Base-by-base conservation (phyloP, 2,113 vertebrate genomes). In the Archocentrus centrarchus region DNA sequence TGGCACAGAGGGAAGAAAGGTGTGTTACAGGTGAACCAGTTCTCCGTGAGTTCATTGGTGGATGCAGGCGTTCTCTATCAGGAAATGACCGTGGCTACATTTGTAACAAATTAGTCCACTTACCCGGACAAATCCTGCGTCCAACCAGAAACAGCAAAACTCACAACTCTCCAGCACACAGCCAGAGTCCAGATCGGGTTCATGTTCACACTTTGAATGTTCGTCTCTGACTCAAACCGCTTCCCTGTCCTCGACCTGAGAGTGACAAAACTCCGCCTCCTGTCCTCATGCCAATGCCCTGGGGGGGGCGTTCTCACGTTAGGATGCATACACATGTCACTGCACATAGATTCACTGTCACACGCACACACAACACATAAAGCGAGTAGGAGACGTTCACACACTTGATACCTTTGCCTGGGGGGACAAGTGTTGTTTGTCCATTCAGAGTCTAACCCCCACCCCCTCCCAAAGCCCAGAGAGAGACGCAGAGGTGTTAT, bases 361-460 rank as follows among this genome's bases (percentile, higher is more conserved):
- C 44, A 41, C 10, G 13, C 39, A 41, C 10, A 41, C 39, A 11
- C 39, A 41, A 32, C 8, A 75, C 77, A 90, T 35, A 86, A 41
- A 62, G 73, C 11, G 8, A 27, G 5, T 4, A 11, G 7, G 27
- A 30, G 64, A 20, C 32, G 68, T 41, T 57, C 70, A 83, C 32
- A 59, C 27, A 78, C 35, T 55, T 14, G 11, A 85, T 32, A 14
- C 90, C 83, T 90, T 68, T 82, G 78, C 88, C 94, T 44, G 11
- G 57, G 64, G 80, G 89, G 5, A 76, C 18, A 4, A 3, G 41
- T 81, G 53, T 91, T 62, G 6, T 76, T 86, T 82, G 17, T 91
- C 92, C 62, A 18, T 89, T 88, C 85, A 87, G 58, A 73, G 15
- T 37, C 53, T 57, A 73, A 86, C 81, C 88, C 83, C 66, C 64